phyloP scores from a whole-genome alignment of 23 tunicate genomes.

The Clavelina lepadiformis region DNA sequence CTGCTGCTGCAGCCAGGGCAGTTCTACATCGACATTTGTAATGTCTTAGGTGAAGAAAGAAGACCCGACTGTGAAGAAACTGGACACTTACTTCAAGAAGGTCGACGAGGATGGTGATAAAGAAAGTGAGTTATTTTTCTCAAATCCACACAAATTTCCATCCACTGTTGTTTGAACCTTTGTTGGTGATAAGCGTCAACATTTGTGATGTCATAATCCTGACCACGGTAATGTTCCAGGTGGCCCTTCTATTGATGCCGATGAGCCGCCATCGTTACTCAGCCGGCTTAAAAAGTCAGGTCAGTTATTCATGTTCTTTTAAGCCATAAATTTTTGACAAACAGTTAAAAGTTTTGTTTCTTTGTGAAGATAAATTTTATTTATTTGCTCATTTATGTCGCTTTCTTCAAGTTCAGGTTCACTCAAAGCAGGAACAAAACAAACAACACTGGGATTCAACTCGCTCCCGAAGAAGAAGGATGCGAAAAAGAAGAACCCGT shows the following conservation, averaged over 20 bases:
- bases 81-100: constrained; percentile 26
- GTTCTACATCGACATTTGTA: background rate
- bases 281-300: constrained; percentile 37
- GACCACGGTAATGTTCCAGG: no score
- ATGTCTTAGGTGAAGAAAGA: constrained; percentile 21
- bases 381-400: background rate
- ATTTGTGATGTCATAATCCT: no score
- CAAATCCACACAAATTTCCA: background rate
- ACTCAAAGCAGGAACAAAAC: constrained; percentile 33
- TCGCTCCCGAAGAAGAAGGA: constrained; percentile 14
- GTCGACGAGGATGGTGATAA: constrained; percentile 11
- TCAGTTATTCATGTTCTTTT: background rate
- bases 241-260: constrained; percentile 25
- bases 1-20: background rate
- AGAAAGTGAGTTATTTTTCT: background rate
- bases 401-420: no score
- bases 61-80: constrained; percentile 33
- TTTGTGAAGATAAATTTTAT: background rate
- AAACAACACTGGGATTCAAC: constrained; percentile 32
- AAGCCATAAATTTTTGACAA: no score
- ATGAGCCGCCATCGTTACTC: constrained; percentile 44
- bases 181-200: no score
- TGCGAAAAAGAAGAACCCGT: constrained; percentile 43
- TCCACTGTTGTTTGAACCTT: background rate
- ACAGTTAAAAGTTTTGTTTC: no score